Evolutionary conservation across 2,113 vertebrate species (phyloP).

Genomic region (Rhabdornis inornatus): DNA sequence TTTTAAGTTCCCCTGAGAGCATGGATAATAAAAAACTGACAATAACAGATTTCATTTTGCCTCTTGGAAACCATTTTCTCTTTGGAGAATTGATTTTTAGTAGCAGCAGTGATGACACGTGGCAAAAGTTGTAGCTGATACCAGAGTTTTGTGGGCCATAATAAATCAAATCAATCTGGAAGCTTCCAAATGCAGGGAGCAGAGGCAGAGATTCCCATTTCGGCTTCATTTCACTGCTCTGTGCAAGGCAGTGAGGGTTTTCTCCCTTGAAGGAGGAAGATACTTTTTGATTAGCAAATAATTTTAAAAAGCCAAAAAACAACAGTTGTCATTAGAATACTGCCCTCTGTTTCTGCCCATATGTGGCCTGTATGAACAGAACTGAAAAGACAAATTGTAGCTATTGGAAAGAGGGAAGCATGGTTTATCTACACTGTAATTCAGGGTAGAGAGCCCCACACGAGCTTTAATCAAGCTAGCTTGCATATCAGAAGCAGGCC

Average conservation of each 20-base stretch:
- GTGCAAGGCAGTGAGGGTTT: background rate
- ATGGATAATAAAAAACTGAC: constrained; percentile 72
- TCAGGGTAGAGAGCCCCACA: background rate
- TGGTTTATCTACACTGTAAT: background rate
- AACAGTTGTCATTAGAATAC: background rate
- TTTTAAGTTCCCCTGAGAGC: constrained; percentile 51
- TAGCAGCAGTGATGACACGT: constrained; percentile 74
- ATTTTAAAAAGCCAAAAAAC: background rate
- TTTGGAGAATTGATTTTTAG: constrained; percentile 77
- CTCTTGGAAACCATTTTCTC: constrained; percentile 49
- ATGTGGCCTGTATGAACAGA: background rate
- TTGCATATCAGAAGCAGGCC: background rate
- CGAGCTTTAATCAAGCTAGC: constrained; percentile 26
- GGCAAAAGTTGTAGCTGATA: constrained; percentile 73
- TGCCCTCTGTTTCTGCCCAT: background rate
- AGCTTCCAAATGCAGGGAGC: constrained; percentile 13
- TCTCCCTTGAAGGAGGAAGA: background rate
- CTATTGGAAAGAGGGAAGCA: background rate
- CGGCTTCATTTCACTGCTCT: background rate
- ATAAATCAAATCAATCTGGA: constrained; percentile 71
- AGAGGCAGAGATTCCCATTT: background rate
- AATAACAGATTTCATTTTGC: constrained; percentile 73
- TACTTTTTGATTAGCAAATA: background rate
- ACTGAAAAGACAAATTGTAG: background rate
- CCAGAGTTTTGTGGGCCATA: constrained; percentile 60